Percentiles rank a stretch among this genome's conserved stretches.
phyloP scores from a whole-genome alignment of 2,113 vertebrate species.

The Piprites chloris region DNA sequence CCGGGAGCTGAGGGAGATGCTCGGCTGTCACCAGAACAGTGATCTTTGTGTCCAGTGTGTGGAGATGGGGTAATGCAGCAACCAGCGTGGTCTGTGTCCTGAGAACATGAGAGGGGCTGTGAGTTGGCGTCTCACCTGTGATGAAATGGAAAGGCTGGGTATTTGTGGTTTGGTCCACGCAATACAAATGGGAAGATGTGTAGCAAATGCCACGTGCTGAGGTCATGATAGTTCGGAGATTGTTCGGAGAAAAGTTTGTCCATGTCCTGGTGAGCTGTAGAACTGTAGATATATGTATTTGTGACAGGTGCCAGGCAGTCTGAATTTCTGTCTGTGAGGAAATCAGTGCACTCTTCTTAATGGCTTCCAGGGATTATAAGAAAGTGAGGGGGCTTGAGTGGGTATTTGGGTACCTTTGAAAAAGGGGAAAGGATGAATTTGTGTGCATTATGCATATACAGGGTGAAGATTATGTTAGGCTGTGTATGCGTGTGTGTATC shows the following conservation, averaged over 20 bases:
- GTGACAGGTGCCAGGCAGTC: neutral
- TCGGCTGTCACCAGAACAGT: neutral
- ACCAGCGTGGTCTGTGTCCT: rapidly evolving
- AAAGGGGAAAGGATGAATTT: neutral
- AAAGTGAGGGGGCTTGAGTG: neutral
- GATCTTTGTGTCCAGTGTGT: neutral
- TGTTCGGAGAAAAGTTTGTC: neutral
- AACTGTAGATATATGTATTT: neutral
- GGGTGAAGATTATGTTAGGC: neutral
- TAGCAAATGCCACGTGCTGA: neutral
- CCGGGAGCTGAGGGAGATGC: neutral
- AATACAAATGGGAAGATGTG: neutral
- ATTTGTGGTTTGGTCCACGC: neutral
- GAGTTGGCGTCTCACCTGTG: neutral
- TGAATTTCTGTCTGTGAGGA: neutral
- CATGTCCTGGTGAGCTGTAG: neutral
- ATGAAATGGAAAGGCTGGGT: neutral
- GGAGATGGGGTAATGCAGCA: neutral
- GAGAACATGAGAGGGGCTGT: neutral
- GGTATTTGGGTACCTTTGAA: neutral
- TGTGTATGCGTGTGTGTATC: neutral
- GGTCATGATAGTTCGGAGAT: neutral
- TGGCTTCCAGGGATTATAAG: neutral
- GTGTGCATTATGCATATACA: neutral
- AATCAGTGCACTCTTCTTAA: neutral